Conservation (phyloP, 2,888 invertebrate genomes). For the Adela reaumurella region DNA sequence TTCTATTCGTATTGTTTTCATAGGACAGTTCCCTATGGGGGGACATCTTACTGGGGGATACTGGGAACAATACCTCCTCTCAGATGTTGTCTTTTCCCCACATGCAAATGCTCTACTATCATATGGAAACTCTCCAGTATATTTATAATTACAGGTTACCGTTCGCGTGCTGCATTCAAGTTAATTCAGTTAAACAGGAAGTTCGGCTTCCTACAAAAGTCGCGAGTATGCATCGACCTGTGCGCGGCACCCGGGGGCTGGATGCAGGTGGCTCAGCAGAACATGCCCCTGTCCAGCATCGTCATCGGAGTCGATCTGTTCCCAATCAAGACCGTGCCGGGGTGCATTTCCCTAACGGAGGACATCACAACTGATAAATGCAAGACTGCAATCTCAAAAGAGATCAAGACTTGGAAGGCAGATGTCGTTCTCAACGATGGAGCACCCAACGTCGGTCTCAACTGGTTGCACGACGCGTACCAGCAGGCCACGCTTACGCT, state of each 20-base stretch:
- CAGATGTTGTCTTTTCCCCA: no score
- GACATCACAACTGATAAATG: conserved; percentile 98
- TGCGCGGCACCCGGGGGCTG: conserved; percentile 99
- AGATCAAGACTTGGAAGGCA: conserved; percentile 93
- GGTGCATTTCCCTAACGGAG: conserved; percentile 84
- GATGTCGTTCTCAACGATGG: conserved; percentile 97
- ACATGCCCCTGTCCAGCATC: conserved; percentile 95
- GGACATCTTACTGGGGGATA: no score
- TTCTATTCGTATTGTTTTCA: no score
- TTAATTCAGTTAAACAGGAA: conserved; percentile 96
- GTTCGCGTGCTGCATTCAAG: conserved; percentile 99
- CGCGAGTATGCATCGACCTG: conserved; percentile 94
- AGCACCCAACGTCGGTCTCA: conserved; percentile 95
- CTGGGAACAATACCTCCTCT: no score
- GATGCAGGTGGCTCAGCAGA: conserved; percentile 98
- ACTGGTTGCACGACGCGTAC: conserved; percentile 97
- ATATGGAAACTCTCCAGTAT: no score
- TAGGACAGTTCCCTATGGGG: no score
- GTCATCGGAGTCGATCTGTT: conserved; percentile 95
- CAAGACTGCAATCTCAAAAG: conserved; percentile 71
- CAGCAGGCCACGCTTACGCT: conserved; percentile 88
- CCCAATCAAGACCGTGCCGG: conserved; percentile 83
- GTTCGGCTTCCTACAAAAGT: conserved; percentile 93
- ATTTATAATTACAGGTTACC: conserved; percentile 73
- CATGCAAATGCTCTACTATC: no score